A percentile compares a stretch with the other conserved stretches of the same genome.
These are phyloP conservation scores for Trichacis sp. DNA, from an alignment of 2,888 invertebrate species.

Conservation along the genomic window DNA sequence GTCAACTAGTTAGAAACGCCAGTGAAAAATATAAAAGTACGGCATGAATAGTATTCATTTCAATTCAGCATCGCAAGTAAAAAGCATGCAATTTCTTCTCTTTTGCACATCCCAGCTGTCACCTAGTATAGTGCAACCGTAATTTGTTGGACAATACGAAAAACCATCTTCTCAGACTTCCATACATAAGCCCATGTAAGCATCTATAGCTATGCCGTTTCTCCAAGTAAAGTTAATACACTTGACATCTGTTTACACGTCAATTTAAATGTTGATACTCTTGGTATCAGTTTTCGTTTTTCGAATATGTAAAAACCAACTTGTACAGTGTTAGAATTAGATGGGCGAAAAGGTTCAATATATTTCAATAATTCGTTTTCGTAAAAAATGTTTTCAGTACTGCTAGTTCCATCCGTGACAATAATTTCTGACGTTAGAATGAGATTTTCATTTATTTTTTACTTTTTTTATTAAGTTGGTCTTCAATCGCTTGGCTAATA, in stretches of 20 bases:
- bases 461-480: too few relatives aligned
- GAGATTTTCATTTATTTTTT: too few relatives aligned
- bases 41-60: constrained; percentile 9
- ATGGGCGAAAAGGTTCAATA: too few relatives aligned
- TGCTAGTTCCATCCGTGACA: too few relatives aligned
- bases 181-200: not conserved
- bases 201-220: not conserved
- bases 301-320: not conserved
- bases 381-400: too few relatives aligned
- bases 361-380: too few relatives aligned
- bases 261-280: not conserved
- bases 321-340: not conserved
- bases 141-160: not conserved
- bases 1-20: constrained; percentile 7
- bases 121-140: not conserved
- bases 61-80: not conserved
- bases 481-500: too few relatives aligned
- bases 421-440: too few relatives aligned
- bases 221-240: not conserved
- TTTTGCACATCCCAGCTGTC: not conserved
- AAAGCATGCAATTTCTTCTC: not conserved
- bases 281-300: not conserved
- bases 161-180: not conserved
- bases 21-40: not conserved
- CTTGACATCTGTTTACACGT: not conserved